Conservation (phyloP, 2,113 vertebrate species). For the Rhinoderma darwinii region DNA sequence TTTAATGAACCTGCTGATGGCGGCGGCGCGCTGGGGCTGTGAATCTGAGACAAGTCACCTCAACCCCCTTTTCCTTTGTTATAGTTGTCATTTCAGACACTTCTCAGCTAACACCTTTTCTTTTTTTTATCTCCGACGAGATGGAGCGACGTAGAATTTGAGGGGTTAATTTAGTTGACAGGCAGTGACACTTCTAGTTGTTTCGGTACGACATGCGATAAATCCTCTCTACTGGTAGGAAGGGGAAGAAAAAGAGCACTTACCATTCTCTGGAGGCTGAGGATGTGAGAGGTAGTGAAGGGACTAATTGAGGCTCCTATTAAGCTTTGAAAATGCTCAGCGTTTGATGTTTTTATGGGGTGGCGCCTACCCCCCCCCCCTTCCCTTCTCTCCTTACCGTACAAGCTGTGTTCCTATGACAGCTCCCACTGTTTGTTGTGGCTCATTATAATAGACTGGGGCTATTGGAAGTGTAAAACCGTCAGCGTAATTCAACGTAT, state of each 20-base stretch:
- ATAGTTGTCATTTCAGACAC: not conserved
- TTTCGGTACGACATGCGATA: slow-evolving; percentile 39
- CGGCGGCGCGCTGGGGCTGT: not conserved
- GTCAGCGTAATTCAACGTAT: slow-evolving; percentile 42
- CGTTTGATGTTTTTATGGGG: slow-evolving; percentile 58
- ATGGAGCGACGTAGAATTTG: not conserved
- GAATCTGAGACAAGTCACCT: slow-evolving; percentile 8
- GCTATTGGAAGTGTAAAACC: slow-evolving; percentile 47
- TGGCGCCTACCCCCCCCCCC: slow-evolving; percentile 26
- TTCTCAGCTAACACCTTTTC: not conserved
- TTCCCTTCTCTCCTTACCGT: not conserved
- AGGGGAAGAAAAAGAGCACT: slow-evolving; percentile 21
- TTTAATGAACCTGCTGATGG: not conserved
- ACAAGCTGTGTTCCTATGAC: slow-evolving; percentile 34
- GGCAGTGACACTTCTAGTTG: slow-evolving; percentile 10
- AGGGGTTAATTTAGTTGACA: slow-evolving; percentile 29
- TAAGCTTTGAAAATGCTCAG: slow-evolving; percentile 54
- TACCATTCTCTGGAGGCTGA: slow-evolving; percentile 38
- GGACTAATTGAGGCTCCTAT: slow-evolving; percentile 58
- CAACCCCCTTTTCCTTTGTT: not conserved
- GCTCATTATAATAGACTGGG: slow-evolving; percentile 56
- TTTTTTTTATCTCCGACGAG: not conserved
- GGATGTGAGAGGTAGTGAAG: slow-evolving; percentile 51
- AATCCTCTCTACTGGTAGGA: slow-evolving; percentile 31
- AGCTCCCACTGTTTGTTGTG: slow-evolving; percentile 54